Base-by-base conservation (phyloP, 2,888 invertebrate genomes). In the Diplolepis rosae region DNA sequence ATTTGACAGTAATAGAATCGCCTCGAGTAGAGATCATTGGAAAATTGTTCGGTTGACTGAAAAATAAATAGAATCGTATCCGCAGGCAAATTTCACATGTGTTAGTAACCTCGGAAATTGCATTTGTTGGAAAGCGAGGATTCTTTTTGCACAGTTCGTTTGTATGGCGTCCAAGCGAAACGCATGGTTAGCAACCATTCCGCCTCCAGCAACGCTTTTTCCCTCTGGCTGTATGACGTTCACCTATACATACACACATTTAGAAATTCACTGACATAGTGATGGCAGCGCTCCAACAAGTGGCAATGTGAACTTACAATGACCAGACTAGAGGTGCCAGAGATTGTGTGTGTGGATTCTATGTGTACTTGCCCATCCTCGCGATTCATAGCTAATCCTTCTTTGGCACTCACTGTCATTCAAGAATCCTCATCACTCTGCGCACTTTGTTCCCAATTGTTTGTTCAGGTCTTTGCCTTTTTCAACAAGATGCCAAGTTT, bases 221-320 rank as follows among this genome's bases (percentile, higher is more conserved):
- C 35, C 24, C 61, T 22, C 15, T 32, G 61, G n/a, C 61, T 61
- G 24, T 61, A 61, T 24, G n/a, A n/a, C 24, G 39, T n/a, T n/a
- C 61, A 61, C 61, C 13, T 6, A 32, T 24, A 61, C 24, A 9
- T 30, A 15, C 2, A 30, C 15, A 45, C 15, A 45, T n/a, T 50
- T 22, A 56, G 32, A 35, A 39, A 30, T 65, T 71, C 76, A 69
- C 69, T 73, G 70, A 72, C 72, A 72, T 78, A 78, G 76, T 78
- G 81, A 84, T 81, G 84, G 84, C 84, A 79, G 77, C 81, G 80
- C 83, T 85, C 84, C 86, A 85, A 84, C 87, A 87, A 87, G 86
- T 85, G 85, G 84, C 79, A 79, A 61, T 61, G n/a, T 54, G 54
- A 15, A 45, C 7, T 18, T 45, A 61, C 24, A 56, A 56, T 22